A percentile compares a stretch with the other conserved stretches of the same genome.
Conservation (phyloP, 2,113 vertebrate species). For the Oryzias woworae region DNA sequence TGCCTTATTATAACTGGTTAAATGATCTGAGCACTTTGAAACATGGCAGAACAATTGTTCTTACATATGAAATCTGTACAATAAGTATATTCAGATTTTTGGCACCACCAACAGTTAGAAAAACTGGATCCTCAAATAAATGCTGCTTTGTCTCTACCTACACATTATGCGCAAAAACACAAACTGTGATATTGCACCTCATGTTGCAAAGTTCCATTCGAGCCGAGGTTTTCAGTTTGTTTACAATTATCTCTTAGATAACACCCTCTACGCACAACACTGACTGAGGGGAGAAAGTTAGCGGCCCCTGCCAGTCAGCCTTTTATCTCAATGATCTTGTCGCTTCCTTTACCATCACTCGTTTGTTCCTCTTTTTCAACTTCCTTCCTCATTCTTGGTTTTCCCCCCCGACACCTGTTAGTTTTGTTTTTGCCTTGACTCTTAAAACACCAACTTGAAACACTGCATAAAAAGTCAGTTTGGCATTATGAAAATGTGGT, state of each 20-base stretch:
- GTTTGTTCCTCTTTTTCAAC: slow-evolving; percentile 43
- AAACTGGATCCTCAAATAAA: slow-evolving; percentile 25
- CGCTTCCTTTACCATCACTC: slow-evolving; percentile 51
- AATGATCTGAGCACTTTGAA: slow-evolving; percentile 39
- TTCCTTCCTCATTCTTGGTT: slow-evolving; percentile 28
- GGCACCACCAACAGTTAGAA: slow-evolving; percentile 36
- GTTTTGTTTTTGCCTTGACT: slow-evolving; percentile 2
- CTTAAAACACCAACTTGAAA: not conserved
- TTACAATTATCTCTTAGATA: slow-evolving; percentile 65
- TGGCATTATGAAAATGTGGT: not conserved
- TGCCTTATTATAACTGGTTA: slow-evolving; percentile 34
- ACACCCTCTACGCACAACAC: slow-evolving; percentile 49
- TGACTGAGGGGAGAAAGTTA: slow-evolving; percentile 61
- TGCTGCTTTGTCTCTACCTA: not conserved
- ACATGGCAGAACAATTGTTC: slow-evolving; percentile 31
- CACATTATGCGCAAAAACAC: slow-evolving; percentile 2
- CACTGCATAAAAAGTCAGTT: not conserved
- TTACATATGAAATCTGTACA: slow-evolving; percentile 6
- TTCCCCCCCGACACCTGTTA: slow-evolving; percentile 17
- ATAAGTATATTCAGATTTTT: slow-evolving; percentile 21
- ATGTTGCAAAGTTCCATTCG: slow-evolving; percentile 50
- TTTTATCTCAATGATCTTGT: slow-evolving; percentile 54
- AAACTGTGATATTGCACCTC: slow-evolving; percentile 20
- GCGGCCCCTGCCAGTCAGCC: slow-evolving; percentile 40
- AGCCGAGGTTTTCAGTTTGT: slow-evolving; percentile 63